A percentile compares a stretch with the other conserved stretches of the same genome.
These are phyloP conservation scores for Reticulitermes lucifugus DNA, from an alignment of 2,888 invertebrate genomes.

Conservation along the genomic window DNA sequence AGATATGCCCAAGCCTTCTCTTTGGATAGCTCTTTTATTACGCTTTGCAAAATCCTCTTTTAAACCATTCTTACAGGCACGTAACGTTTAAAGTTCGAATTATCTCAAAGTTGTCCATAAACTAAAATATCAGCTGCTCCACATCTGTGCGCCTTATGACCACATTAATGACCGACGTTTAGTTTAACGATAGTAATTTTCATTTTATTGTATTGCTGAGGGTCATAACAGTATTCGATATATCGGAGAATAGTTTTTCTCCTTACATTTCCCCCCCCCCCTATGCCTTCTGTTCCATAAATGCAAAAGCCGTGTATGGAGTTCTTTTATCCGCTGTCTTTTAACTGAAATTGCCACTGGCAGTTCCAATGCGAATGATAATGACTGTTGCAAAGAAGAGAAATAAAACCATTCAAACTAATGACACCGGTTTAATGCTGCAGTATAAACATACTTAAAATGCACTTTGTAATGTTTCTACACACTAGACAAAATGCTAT, in stretches of 20 bases:
- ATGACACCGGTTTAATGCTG: neutral
- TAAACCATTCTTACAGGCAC: too few relatives aligned
- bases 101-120: too few relatives aligned
- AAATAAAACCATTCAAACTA: neutral
- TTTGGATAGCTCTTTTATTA: too few relatives aligned
- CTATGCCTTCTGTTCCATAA: too few relatives aligned
- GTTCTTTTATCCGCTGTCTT: conserved; percentile 4
- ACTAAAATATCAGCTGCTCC: too few relatives aligned
- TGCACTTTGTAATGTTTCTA: neutral
- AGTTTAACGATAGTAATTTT: neutral
- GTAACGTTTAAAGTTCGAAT: too few relatives aligned
- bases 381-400: neutral
- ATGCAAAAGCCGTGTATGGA: neutral
- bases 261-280: neutral
- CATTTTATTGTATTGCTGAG: neutral
- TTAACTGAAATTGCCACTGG: neutral
- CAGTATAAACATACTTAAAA: neutral
- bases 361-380: neutral
- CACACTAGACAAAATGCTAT: neutral
- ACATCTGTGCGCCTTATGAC: neutral
- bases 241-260: neutral
- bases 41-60: too few relatives aligned
- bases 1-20: too few relatives aligned
- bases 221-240: neutral
- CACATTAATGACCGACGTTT: neutral